Evolutionary conservation across 2,888 invertebrate species (phyloP).

Genomic region (Chydorus sphaericus): DNA sequence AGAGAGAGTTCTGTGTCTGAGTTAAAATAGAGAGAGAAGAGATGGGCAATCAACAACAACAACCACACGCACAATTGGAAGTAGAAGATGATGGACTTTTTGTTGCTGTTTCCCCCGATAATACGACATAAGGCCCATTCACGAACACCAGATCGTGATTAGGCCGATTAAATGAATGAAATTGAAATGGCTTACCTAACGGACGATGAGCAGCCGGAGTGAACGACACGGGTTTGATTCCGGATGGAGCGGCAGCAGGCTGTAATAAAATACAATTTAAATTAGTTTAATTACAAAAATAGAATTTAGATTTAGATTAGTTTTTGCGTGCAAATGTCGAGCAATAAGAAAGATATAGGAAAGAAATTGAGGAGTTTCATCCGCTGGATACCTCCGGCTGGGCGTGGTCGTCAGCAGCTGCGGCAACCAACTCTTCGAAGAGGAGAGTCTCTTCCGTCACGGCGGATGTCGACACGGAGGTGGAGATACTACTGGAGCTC

Average conservation of each 20-base stretch:
- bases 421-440: too few relatives aligned
- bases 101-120: too few relatives aligned
- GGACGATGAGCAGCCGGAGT: conserved; percentile 2
- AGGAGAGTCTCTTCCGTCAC: too few relatives aligned
- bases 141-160: not conserved
- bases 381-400: too few relatives aligned
- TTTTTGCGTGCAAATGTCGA: too few relatives aligned
- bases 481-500: too few relatives aligned
- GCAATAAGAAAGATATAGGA: too few relatives aligned
- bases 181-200: not conserved
- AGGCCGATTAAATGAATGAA: not conserved
- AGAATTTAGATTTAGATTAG: too few relatives aligned
- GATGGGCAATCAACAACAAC: conserved; percentile 1
- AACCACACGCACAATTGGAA: conserved; percentile 12
- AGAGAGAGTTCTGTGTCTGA: not conserved
- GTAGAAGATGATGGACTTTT: not conserved
- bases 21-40: not conserved
- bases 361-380: too few relatives aligned
- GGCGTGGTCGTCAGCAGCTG: too few relatives aligned
- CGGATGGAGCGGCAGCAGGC: conserved; percentile 12
- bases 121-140: too few relatives aligned
- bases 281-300: not conserved
- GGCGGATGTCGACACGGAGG: too few relatives aligned
- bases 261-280: not conserved
- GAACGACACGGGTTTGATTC: conserved; percentile 7